Evolutionary conservation across 2,888 invertebrate genomes (phyloP), one percentile per base, ranked within the genome.

Genomic region (Apamea crenata): DNA sequence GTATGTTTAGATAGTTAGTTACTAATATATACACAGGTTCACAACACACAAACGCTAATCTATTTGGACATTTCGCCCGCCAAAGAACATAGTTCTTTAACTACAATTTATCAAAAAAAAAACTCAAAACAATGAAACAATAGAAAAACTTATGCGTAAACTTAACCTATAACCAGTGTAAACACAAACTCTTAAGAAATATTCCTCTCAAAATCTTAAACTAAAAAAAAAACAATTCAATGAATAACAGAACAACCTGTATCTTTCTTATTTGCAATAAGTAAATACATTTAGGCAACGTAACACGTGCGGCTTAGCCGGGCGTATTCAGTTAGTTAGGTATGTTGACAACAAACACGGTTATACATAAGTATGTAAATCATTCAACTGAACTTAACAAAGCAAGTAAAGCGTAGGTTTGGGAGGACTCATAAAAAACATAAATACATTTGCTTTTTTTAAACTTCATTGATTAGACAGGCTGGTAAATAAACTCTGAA

Each of bases 41-140:
- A 47, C 47, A 16, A 47, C 47, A 47, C 47, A 47, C 47, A 53
- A 53, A 50, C 25, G 10, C 25, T 59, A 25, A 2, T n/a, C 25
- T 59, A 12, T n/a, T 59, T 59, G 56, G 56, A 59, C 56, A 59
- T 59, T n/a, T n/a, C 59, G n/a, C 59, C n/a, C 59, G n/a, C 59
- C 59, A 61, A 61, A 61, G 59, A 61, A 61, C 59, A 14, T 59
- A n/a, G 61, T 63, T 63, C n/a, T 29, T 63, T 63, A 63, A 18
- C 8, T 63, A 29, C 7, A 61, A 3, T 3, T 29, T 63, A 53
- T 7, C 21, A 7, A 61, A 29, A 25, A 25, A 53, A 56, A 12
- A 56, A 53, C n/a, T 0, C 3, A 6, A 29, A 61, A 16, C 8
- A n/a, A n/a, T 61, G 2, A 29, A 18, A 59, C 5, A 18, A 61